phyloP scores from a whole-genome alignment of 2,888 invertebrate species.

The Norana najaformis region DNA sequence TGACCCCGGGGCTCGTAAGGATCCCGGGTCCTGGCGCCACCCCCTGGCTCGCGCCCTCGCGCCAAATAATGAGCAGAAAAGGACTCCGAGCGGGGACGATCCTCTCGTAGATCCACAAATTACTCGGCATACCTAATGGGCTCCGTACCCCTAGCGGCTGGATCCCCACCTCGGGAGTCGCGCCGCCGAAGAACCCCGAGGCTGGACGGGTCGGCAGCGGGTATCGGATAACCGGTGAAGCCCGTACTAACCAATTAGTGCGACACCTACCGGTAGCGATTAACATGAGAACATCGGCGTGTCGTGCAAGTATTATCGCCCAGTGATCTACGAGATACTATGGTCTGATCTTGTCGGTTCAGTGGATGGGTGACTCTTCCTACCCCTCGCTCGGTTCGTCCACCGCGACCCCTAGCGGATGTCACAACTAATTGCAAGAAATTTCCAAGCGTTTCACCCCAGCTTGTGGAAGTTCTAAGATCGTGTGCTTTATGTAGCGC shows the following conservation, averaged over 20 bases:
- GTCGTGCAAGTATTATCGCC: background rate
- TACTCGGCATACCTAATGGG: background rate
- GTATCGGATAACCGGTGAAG: constrained; percentile 3
- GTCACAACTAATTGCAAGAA: background rate
- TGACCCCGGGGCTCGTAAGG: background rate
- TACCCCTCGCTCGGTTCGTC: background rate
- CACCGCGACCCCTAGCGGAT: background rate
- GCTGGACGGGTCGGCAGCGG: background rate
- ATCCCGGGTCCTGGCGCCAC: background rate
- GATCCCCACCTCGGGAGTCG: background rate
- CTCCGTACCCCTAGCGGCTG: background rate
- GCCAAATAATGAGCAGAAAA: background rate
- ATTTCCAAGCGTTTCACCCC: too few species aligned
- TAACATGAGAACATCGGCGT: background rate
- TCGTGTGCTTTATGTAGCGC: background rate
- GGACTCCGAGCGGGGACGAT: background rate
- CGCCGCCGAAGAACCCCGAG: constrained; percentile 7
- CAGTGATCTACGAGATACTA: background rate
- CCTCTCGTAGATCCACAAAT: background rate
- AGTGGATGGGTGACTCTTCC: background rate
- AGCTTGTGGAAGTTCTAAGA: too few species aligned
- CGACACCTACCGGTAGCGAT: constrained; percentile 18
- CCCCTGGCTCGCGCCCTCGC: background rate
- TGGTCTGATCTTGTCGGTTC: background rate
- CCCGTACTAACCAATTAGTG: constrained; percentile 16